Evolutionary conservation across 2,888 invertebrate genomes (phyloP), one percentile per base, ranked within the genome.

Genomic region (Galerucella nymphaeae): DNA sequence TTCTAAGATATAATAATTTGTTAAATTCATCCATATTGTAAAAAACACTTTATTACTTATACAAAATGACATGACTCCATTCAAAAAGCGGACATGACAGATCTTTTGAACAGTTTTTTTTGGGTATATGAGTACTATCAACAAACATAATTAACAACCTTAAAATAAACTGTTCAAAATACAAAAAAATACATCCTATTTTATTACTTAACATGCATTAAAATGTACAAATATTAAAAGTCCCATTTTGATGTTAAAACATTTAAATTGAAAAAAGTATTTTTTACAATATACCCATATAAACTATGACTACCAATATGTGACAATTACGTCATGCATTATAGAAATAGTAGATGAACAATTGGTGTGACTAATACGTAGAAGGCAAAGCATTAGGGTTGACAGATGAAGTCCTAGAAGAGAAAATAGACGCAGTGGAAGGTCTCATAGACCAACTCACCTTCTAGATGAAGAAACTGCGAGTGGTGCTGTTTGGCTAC

Each of bases 11-110:
- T 16, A 55, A 42, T 20, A 30, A 13, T 66, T 30, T 38, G 30
- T 38, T 55, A 20, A 48, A 10, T 45, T 45, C 18, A 38, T 59
- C 30, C 8, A 59, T 59, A 38, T 58, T 58, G 58, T 58, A 58
- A 58, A 58, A 58, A 58, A 58, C 20, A 58, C 58, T 58, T 30
- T 4, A 0, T 20, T 11, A 16, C 4, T 20, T 16, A 59, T 8
- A 59, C n/a, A 59, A 18, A 38, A 38, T 1, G 6, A 9, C 23
- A 59, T 59, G 59, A 14, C 38, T 23, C 59, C 6, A 59, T 14
- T 23, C 13, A 57, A 45, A 45, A 45, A 45, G 45, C 45, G 14
- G 14, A 45, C 45, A 45, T 0, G 11, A 45, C 45, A 38, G 30
- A 45, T 45, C 14, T 11, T 45, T 45, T 45, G 45, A 45, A 45